Evolutionary conservation across 2,888 invertebrate species (phyloP).

Genomic region (Clitarchus hookeri): DNA sequence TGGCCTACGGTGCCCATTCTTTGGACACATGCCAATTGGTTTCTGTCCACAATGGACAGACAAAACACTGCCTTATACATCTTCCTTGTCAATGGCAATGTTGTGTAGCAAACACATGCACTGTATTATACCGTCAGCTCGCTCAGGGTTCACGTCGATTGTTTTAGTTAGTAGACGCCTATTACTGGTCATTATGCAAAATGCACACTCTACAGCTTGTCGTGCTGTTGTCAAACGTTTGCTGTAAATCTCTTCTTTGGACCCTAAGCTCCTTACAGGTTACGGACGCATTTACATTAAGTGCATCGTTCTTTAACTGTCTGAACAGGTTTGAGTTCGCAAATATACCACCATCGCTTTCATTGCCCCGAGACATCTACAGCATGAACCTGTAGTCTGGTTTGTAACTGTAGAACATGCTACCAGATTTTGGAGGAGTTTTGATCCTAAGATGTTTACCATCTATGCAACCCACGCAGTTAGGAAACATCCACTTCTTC

Average conservation of each 20-base stretch:
- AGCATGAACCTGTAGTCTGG: neutral
- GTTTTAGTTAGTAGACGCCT: neutral
- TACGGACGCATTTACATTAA: neutral
- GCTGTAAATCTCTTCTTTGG: neutral
- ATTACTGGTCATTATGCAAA: neutral
- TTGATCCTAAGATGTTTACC: neutral
- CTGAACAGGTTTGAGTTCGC: neutral
- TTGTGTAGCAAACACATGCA: neutral
- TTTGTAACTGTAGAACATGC: neutral
- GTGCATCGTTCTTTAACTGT: neutral
- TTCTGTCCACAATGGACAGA: neutral
- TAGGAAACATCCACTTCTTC: neutral
- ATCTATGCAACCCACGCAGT: no score
- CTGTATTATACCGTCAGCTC: neutral
- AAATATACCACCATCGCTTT: constrained; percentile 2
- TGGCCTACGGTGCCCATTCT: neutral
- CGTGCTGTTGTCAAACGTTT: neutral
- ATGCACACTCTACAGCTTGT: neutral
- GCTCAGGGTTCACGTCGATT: neutral
- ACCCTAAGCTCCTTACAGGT: neutral
- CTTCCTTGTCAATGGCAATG: neutral
- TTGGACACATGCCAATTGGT: neutral
- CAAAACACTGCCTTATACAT: neutral
- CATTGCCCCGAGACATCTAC: neutral
- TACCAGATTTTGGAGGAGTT: neutral